phyloP scores from a whole-genome alignment of 2,888 invertebrate species.

The Rhabditoides inermis region DNA sequence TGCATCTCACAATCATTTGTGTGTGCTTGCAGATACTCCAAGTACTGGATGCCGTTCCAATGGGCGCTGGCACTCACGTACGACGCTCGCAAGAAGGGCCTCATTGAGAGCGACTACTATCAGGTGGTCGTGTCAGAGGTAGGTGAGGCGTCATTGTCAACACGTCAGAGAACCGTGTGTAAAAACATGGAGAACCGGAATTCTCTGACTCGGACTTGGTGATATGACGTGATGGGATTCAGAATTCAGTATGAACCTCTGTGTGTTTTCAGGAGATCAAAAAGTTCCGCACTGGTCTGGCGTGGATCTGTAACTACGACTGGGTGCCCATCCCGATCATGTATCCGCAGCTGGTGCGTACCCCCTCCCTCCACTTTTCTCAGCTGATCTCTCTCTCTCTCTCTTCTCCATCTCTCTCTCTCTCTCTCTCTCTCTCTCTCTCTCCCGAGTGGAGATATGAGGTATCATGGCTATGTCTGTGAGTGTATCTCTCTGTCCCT shows the following conservation, averaged over 20 bases:
- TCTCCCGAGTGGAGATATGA: too few relatives aligned
- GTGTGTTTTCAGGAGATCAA: slow-evolving; percentile 23
- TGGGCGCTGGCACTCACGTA: slow-evolving; percentile 35
- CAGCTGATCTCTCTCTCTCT: too few relatives aligned
- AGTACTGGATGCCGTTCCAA: slow-evolving; percentile 39
- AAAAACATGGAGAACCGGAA: background rate
- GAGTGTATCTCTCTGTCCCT: background rate
- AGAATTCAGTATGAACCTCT: background rate
- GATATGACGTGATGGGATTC: background rate
- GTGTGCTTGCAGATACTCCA: too few relatives aligned
- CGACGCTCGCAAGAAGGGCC: slow-evolving; percentile 31
- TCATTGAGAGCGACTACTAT: slow-evolving; percentile 34
- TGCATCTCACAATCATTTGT: too few relatives aligned
- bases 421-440: too few relatives aligned
- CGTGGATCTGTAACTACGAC: slow-evolving; percentile 40
- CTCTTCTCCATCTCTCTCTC: too few relatives aligned
- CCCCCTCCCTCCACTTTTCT: too few relatives aligned
- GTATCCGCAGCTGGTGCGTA: slow-evolving; percentile 35
- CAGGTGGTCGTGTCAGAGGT: slow-evolving; percentile 31
- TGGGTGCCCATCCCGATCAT: slow-evolving; percentile 39
- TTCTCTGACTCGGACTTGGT: background rate
- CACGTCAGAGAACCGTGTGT: background rate
- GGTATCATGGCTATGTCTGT: too few relatives aligned
- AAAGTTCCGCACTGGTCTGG: slow-evolving; percentile 36
- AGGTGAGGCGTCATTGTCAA: background rate